phyloP scores from a whole-genome alignment of 1,140 invertebrate species.

The Leptinotarsa texana region DNA sequence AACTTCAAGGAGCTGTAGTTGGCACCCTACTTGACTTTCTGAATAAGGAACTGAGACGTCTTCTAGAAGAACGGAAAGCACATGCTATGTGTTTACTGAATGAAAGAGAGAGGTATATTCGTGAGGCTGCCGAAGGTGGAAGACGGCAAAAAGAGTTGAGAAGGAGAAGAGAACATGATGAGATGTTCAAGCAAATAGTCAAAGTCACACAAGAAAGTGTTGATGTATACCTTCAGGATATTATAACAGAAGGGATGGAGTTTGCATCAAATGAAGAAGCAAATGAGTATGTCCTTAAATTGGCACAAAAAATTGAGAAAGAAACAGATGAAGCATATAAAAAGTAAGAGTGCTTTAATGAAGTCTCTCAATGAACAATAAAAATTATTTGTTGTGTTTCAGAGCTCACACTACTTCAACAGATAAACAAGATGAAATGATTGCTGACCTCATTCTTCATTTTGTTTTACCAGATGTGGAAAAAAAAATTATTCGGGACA shows the following conservation, averaged over 20 bases:
- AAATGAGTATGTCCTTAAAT: constrained; percentile 58
- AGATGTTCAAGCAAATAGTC: constrained; percentile 70
- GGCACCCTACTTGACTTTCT: constrained; percentile 71
- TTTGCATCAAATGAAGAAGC: constrained; percentile 62
- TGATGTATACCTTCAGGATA: constrained; percentile 67
- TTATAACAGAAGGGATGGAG: constrained; percentile 65
- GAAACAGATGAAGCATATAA: constrained; percentile 46
- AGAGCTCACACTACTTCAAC: constrained; percentile 18
- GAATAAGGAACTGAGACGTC: constrained; percentile 72
- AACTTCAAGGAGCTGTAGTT: constrained; percentile 67
- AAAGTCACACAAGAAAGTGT: constrained; percentile 64
- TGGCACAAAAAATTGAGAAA: constrained; percentile 66
- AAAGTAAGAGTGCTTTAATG: constrained; percentile 36
- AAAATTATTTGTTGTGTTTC: constrained; percentile 11
- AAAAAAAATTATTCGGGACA: constrained; percentile 52
- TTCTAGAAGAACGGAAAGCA: constrained; percentile 72
- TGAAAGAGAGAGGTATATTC: constrained; percentile 68
- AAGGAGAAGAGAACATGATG: constrained; percentile 70
- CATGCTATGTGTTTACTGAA: constrained; percentile 71
- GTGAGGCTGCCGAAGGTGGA: constrained; percentile 75
- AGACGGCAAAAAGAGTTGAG: constrained; percentile 69
- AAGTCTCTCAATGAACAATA: no score
- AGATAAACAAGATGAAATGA: constrained; percentile 60
- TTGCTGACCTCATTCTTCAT: constrained; percentile 65
- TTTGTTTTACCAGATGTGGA: constrained; percentile 67